Conservation (phyloP, 2,113 vertebrate species). For the Calonectris borealis region DNA sequence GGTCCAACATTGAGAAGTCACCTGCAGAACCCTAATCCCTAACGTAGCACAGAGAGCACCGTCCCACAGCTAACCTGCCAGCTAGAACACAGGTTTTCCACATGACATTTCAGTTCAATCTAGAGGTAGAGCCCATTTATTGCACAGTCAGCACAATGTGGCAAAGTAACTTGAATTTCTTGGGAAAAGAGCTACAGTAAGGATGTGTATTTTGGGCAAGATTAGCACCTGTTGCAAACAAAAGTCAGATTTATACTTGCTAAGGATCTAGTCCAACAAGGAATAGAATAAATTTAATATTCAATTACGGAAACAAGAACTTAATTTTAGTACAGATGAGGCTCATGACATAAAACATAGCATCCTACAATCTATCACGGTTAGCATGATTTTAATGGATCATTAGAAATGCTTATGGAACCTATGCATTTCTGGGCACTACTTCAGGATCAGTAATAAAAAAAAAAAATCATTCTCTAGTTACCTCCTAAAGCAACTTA, state of each 20-base stretch:
- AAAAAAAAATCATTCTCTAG: slow-evolving; percentile 13
- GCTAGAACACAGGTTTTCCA: not conserved
- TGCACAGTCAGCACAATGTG: not conserved
- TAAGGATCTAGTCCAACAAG: not conserved
- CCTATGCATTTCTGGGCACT: slow-evolving; percentile 39
- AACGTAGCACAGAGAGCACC: not conserved
- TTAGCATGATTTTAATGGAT: slow-evolving; percentile 38
- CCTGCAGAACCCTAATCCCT: not conserved
- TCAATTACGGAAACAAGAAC: slow-evolving; percentile 21
- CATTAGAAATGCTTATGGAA: slow-evolving; percentile 36
- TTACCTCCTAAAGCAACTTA: slow-evolving; percentile 47
- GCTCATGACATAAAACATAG: not conserved
- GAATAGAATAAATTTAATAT: not conserved
- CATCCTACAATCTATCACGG: not conserved
- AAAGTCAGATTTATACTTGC: not conserved
- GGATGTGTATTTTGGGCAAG: not conserved
- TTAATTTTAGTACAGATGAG: slow-evolving; percentile 25
- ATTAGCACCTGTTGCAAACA: not conserved
- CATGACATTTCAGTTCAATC: not conserved
- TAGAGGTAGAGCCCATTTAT: not conserved
- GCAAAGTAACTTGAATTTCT: not conserved
- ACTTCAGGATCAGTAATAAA: slow-evolving; percentile 21
- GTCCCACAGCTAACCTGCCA: not conserved
- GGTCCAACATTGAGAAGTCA: not conserved
- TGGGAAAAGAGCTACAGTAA: not conserved